A percentile compares a stretch with the other conserved stretches of the same genome.
Conservation (phyloP, 2,113 vertebrate species). For the Ifrita kowaldi region DNA sequence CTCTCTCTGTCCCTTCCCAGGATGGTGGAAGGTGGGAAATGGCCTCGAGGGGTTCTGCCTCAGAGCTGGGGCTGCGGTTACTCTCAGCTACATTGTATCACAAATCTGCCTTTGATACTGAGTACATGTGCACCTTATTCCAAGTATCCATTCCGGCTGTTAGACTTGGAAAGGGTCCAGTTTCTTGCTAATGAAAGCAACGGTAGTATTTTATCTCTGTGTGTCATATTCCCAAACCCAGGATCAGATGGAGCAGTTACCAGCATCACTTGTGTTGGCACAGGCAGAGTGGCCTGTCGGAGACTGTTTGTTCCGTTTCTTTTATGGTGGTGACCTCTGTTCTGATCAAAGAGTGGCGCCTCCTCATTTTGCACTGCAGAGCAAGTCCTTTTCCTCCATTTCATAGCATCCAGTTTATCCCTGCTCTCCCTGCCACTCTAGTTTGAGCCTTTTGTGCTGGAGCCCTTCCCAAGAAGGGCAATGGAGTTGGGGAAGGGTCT, state of each 20-base stretch:
- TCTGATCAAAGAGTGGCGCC: not conserved
- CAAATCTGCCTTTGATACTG: not conserved
- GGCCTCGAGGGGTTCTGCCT: rapidly evolving
- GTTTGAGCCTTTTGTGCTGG: not conserved
- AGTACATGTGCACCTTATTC: rapidly evolving
- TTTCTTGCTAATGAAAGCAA: not conserved
- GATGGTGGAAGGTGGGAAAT: rapidly evolving
- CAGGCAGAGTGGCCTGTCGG: not conserved
- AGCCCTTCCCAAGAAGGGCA: not conserved
- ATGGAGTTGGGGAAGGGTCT: not conserved
- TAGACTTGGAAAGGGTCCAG: not conserved
- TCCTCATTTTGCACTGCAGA: not conserved
- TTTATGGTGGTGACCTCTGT: not conserved
- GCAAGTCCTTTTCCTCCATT: not conserved
- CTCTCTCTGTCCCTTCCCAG: not conserved
- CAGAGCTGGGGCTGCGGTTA: not conserved
- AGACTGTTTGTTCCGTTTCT: not conserved
- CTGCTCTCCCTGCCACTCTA: not conserved
- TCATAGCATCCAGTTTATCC: not conserved
- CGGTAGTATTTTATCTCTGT: rapidly evolving
- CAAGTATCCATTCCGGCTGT: rapidly evolving
- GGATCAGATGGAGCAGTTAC: not conserved
- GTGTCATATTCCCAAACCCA: rapidly evolving
- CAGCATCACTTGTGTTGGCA: not conserved
- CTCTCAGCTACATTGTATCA: rapidly evolving